Conservation (phyloP, 2,113 vertebrate species). For the Pyrgilauda ruficollis region DNA sequence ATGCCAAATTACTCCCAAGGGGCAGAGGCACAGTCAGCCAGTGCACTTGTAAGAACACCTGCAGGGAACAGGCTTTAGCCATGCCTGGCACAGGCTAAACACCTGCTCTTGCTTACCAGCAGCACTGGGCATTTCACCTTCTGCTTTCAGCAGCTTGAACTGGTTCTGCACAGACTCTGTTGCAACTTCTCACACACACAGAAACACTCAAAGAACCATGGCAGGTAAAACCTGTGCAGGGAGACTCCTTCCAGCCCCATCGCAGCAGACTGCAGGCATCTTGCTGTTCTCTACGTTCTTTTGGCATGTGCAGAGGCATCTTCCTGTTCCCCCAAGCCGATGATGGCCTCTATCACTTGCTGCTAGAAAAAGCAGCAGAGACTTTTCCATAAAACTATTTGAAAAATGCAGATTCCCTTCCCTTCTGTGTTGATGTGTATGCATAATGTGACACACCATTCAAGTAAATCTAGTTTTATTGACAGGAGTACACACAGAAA, state of each 20-base stretch:
- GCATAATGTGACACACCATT: background rate
- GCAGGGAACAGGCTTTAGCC: background rate
- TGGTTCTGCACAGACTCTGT: background rate
- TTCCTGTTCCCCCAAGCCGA: accelerated
- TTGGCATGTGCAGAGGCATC: background rate
- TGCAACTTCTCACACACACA: background rate
- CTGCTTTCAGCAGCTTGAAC: background rate
- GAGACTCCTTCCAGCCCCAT: background rate
- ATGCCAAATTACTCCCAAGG: background rate
- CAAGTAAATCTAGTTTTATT: background rate
- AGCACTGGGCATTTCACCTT: conserved; percentile 35
- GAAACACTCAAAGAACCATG: background rate
- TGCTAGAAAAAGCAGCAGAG: background rate
- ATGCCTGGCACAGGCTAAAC: background rate
- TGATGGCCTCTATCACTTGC: background rate
- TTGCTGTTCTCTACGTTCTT: background rate
- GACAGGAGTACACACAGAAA: background rate
- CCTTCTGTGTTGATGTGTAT: background rate
- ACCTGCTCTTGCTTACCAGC: conserved; percentile 34
- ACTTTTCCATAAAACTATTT: background rate
- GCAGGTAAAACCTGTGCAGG: background rate
- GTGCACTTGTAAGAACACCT: background rate
- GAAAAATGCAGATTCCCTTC: conserved; percentile 27
- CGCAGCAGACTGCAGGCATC: background rate
- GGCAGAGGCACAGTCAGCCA: background rate